A percentile compares a stretch with the other conserved stretches of the same genome.
Evolutionary conservation across 1,140 invertebrate species (phyloP).

Genomic region (Wiebesia pumilae): DNA sequence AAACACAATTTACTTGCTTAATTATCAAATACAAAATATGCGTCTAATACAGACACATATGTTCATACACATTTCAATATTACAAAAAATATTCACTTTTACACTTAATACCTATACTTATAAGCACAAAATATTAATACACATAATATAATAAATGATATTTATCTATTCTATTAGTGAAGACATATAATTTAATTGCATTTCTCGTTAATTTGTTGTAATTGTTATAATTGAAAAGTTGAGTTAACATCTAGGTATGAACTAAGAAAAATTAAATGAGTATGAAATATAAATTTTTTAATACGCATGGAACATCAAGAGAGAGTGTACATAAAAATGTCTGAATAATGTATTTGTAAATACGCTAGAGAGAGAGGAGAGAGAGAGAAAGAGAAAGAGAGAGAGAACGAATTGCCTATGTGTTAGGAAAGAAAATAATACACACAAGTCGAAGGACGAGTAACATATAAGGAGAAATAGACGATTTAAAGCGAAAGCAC

Average conservation of each 20-base stretch:
- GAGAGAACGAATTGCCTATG: background rate
- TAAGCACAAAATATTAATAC: too few relatives aligned
- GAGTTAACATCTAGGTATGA: background rate
- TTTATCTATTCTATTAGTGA: background rate
- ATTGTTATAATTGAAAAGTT: background rate
- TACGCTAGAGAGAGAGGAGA: too few relatives aligned
- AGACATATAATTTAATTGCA: background rate
- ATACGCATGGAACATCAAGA: too few relatives aligned
- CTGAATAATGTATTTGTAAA: background rate
- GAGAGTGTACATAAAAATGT: background rate
- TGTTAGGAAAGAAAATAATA: slow-evolving; percentile 8
- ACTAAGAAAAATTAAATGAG: background rate
- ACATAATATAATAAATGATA: background rate
- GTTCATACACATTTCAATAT: background rate
- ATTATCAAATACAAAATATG: background rate
- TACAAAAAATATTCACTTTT: background rate
- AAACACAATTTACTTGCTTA: background rate
- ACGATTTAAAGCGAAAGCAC: background rate
- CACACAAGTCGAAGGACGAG: slow-evolving; percentile 19
- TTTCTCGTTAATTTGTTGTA: background rate
- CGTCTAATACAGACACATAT: background rate
- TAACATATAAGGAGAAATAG: slow-evolving; percentile 19
- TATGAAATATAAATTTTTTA: background rate
- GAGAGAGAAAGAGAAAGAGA: background rate
- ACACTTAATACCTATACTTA: too few relatives aligned